Evolutionary conservation across 2,797 vertebrate species (phyloP), one percentile per base, ranked within the genome.

Genomic region (Sebastes itinus): DNA sequence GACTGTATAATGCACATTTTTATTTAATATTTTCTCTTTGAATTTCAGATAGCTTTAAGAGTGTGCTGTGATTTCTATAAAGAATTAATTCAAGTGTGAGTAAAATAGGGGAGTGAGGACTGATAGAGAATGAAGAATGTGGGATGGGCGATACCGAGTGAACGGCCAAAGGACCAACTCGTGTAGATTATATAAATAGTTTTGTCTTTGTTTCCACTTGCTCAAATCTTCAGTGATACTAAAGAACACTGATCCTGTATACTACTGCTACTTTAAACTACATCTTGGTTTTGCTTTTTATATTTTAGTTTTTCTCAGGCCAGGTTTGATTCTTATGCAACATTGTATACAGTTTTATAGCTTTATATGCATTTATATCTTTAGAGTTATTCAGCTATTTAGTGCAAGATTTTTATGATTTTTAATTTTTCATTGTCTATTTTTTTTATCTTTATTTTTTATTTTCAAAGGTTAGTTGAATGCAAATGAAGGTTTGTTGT

Each of bases 191-290:
- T 70, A 30, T 58, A 16, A 20, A 59, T 69, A 30, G 54, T 78
- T 70, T 42, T 72, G 1, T 42, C 7, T 63, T 72, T 60, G 4
- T 72, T 78, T 54, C 42, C 18, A 27, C 27, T 74, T 64, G 35
- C 11, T 38, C 32, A 72, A 64, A 62, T 61, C 55, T 81, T 69
- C 28, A 20, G 11, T 76, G 69, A 58, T 22, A 42, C n/a, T 46
- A 38, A 38, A 64, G 33, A 74, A 73, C 4, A 33, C 84, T 88
- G 83, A 90, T 84, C 3, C 38, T 67, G 61, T 30, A 23, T 80
- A 75, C 80, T 84, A 90, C 84, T 91, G 80, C 72, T 82, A 42
- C 42, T 86, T 84, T 83, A 52, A 73, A 74, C 7, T 49, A 3
- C 22, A 46, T 23, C 4, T 77, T 49, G 8, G n/a, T 79, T 72